Conservation (phyloP, 2,888 invertebrate genomes). For the Diarsia brunnea region DNA sequence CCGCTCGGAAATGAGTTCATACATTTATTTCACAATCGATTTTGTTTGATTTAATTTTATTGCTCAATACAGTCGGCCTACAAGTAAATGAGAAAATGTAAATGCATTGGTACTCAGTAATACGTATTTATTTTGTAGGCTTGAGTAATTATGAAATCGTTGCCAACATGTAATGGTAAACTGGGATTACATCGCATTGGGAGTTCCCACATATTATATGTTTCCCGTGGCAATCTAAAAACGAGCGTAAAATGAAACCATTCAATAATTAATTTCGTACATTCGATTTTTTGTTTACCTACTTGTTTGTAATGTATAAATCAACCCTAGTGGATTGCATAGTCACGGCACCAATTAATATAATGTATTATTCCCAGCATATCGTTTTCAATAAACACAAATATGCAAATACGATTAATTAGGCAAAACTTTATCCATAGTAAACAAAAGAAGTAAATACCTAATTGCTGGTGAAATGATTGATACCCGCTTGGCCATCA, state of each 20-base stretch:
- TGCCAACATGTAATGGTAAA: constrained; percentile 39
- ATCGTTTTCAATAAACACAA: constrained; percentile 29
- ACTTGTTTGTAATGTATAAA: constrained; percentile 3
- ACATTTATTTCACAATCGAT: constrained; percentile 83
- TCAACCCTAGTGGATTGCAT: background rate
- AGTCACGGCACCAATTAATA: constrained; percentile 26
- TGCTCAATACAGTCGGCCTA: constrained; percentile 69
- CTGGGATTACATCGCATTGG: constrained; percentile 33
- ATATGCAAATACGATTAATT: constrained; percentile 44
- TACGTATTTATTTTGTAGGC: constrained; percentile 43
- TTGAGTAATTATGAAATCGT: constrained; percentile 55
- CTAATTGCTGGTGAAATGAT: constrained; percentile 34
- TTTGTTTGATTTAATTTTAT: constrained; percentile 85
- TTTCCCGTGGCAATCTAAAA: constrained; percentile 19
- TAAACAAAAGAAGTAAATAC: constrained; percentile 38
- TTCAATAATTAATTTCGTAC: constrained; percentile 27
- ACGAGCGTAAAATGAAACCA: constrained; percentile 4
- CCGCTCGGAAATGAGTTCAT: constrained; percentile 84
- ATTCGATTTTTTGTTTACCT: constrained; percentile 34
- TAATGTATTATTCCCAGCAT: constrained; percentile 28
- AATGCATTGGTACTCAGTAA: constrained; percentile 59
- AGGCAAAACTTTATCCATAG: background rate
- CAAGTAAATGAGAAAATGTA: constrained; percentile 70
- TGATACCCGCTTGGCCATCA: constrained; percentile 23
- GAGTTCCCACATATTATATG: constrained; percentile 4